A percentile compares a stretch with the other conserved stretches of the same genome.
phyloP scores from a whole-genome alignment of 2,888 invertebrate genomes.

The Erebia epiphron region DNA sequence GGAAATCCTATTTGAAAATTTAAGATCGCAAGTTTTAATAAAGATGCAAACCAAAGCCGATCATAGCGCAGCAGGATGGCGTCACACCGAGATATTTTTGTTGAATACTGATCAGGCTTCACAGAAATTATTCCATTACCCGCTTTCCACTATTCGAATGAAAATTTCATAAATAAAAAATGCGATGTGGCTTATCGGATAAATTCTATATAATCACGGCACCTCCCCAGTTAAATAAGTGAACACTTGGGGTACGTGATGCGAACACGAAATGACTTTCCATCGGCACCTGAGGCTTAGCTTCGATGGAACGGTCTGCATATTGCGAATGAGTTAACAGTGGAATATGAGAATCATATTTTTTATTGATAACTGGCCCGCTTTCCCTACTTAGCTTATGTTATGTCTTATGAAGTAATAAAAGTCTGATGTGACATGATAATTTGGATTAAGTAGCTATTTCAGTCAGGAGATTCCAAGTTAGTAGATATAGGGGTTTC shows the following conservation, averaged over 20 bases:
- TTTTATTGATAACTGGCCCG: not conserved
- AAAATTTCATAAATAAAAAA: slow-evolving; percentile 78
- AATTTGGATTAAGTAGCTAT: too few relatives aligned
- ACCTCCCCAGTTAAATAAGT: slow-evolving; percentile 77
- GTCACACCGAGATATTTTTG: slow-evolving; percentile 61
- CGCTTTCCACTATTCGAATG: slow-evolving; percentile 56
- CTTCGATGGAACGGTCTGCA: slow-evolving; percentile 33
- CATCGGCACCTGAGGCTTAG: slow-evolving; percentile 54
- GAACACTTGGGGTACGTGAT: slow-evolving; percentile 76
- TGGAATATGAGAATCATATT: slow-evolving; percentile 5
- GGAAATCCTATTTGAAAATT: not conserved
- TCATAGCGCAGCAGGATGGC: slow-evolving; percentile 46
- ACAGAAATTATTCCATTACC: slow-evolving; percentile 73
- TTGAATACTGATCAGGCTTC: slow-evolving; percentile 72
- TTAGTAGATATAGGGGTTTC: too few relatives aligned
- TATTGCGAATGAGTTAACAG: slow-evolving; percentile 10
- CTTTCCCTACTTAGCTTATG: not conserved
- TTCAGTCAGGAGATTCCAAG: too few relatives aligned
- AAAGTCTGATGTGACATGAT: not conserved
- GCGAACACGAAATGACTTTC: slow-evolving; percentile 54
- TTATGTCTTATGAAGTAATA: not conserved
- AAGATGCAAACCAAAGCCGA: slow-evolving; percentile 8
- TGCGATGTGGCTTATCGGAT: slow-evolving; percentile 63
- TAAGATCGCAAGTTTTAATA: not conserved
- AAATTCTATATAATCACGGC: slow-evolving; percentile 77